Percentiles rank a stretch among this genome's conserved stretches.
These are phyloP conservation scores for Lepisosteus osseus DNA, from an alignment of 2,113 vertebrate genomes.

Conservation along the genomic window DNA sequence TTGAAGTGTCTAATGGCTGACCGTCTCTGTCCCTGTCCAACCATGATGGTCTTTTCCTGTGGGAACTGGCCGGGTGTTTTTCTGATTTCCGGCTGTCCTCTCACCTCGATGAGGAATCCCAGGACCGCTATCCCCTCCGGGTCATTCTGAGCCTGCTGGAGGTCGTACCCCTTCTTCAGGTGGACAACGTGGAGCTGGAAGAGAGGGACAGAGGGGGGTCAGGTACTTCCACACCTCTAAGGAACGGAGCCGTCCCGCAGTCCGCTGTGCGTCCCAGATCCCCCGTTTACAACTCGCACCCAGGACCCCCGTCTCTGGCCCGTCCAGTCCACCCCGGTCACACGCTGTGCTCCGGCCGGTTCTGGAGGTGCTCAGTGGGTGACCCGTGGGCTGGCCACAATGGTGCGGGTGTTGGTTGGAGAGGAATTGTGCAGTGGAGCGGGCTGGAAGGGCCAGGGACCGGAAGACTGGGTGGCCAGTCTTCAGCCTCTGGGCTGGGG, in stretches of 20 bases:
- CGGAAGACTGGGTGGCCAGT: not conserved
- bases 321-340: not conserved
- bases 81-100: not conserved
- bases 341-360: too few relatives aligned
- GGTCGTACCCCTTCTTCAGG: conserved; percentile 31
- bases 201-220: not conserved
- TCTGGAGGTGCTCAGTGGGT: too few relatives aligned
- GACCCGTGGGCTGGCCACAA: too few relatives aligned
- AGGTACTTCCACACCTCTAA: too few relatives aligned
- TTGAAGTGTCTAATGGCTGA: not conserved
- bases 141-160: conserved; percentile 20
- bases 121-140: conserved; percentile 52
- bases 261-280: not conserved
- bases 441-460: not conserved
- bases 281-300: not conserved
- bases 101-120: conserved; percentile 56
- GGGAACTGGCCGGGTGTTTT: not conserved
- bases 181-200: conserved; percentile 66
- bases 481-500: too few relatives aligned
- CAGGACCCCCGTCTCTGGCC: not conserved
- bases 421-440: too few relatives aligned
- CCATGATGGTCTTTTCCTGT: not conserved
- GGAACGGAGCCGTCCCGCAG: too few relatives aligned
- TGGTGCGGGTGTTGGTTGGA: too few relatives aligned
- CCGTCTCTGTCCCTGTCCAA: not conserved